Base-by-base conservation (phyloP, 2,888 invertebrate genomes). In the Leistus spinibarbis region DNA sequence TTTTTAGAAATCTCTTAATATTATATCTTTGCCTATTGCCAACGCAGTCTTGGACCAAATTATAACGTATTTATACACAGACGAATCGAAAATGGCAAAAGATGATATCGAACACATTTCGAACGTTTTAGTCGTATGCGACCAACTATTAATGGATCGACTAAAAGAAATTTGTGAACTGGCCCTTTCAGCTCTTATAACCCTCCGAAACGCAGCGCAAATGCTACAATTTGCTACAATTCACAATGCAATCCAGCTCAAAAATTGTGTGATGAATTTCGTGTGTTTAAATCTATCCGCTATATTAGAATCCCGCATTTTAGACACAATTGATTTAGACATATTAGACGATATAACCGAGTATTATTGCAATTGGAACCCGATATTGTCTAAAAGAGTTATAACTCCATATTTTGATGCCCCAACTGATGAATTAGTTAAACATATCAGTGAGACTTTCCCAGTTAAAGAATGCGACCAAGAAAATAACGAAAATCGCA, bases 41-140 rank as follows among this genome's bases (percentile, higher is more conserved):
- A 87, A 88, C 73, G 87, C 87, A 66, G 88, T 91, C 27, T 85
- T 95, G 78, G 85, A 89, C 76, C 90, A 92, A 0, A 87, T 95
- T 1, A 85, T 96, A 7, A 91, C 94, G 78, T 95, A 91, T 82
- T 85, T 95, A 0, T 96, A 96, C 83, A 90, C 91, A 0, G 92
- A 93, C 82, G 87, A 90, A 1, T 88, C 91, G 19, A 88, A 90
- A 0, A 84, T 91, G 63, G 85, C 88, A 78, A 89, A 85, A 74
- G 89, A 89, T 54, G 91, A 92, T 81, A 86, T 91, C 0, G 94
- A 95, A 76, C 88, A 93, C 78, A 81, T 89, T 0, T 93, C 92
- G 83, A 92, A 93, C 82, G 88, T 95, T 82, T 87, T 96, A 22
- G 90, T 93, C 7, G 89, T 93, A 10, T 92, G 95, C 22, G 96